Conservation (phyloP, 2,888 invertebrate species). For the Entomobrya proxima region DNA sequence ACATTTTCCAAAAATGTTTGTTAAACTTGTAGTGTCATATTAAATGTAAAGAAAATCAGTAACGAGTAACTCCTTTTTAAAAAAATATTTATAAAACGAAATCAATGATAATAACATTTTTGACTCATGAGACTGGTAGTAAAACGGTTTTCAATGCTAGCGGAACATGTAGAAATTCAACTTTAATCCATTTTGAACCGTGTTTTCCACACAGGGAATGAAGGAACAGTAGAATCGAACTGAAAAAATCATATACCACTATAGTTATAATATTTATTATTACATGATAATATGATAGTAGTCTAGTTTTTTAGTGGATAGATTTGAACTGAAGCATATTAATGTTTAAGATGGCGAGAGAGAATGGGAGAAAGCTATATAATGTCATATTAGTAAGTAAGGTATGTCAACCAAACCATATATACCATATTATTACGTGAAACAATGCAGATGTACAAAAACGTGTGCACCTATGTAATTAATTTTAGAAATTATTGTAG, state of each 20-base stretch:
- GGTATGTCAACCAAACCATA: no score
- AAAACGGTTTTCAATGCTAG: slow-evolving; percentile 47
- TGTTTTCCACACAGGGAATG: background rate
- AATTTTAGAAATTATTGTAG: no score
- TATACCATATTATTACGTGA: no score
- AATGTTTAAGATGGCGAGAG: no score
- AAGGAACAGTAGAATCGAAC: background rate
- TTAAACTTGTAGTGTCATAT: no score
- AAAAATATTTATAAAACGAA: background rate
- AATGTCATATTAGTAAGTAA: no score
- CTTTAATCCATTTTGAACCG: background rate
- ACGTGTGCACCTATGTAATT: no score
- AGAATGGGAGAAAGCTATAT: no score
- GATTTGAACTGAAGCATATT: slow-evolving; percentile 9
- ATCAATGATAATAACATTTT: slow-evolving; percentile 54
- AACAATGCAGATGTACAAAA: no score
- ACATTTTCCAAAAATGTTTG: no score
- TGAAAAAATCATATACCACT: background rate
- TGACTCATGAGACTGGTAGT: slow-evolving; percentile 62
- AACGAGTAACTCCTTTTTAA: background rate
- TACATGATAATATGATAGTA: background rate
- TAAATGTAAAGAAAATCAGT: no score
- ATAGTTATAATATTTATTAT: no score
- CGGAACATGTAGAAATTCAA: slow-evolving; percentile 37
- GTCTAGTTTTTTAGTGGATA: background rate